Evolutionary conservation across 2,797 vertebrate species (phyloP).

Genomic region (Streptopelia turtur): DNA sequence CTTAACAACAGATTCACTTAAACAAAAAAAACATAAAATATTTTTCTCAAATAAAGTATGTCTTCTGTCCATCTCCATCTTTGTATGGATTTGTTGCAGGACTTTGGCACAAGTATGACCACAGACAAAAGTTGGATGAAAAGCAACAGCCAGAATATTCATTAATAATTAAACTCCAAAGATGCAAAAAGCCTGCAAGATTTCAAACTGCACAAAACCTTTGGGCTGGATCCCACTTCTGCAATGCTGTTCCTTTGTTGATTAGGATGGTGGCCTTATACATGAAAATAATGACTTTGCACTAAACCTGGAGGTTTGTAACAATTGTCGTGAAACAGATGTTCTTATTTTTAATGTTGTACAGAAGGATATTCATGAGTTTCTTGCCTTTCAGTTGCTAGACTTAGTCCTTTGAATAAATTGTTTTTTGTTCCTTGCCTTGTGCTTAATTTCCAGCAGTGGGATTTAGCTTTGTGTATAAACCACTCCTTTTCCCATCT

Average conservation of each 20-base stretch:
- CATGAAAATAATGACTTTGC: constrained; percentile 9
- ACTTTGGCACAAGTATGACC: not conserved
- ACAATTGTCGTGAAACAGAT: constrained; percentile 39
- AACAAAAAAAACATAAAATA: not conserved
- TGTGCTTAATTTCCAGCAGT: not conserved
- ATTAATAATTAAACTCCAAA: not conserved
- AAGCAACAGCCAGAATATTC: not conserved
- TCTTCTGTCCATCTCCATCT: not conserved
- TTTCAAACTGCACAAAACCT: not conserved
- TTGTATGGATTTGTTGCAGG: not conserved
- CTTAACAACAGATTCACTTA: not conserved
- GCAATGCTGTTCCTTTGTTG: constrained; percentile 15
- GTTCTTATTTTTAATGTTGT: constrained; percentile 12
- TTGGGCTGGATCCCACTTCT: not conserved
- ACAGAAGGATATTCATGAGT: constrained; percentile 14
- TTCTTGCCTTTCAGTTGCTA: constrained; percentile 24
- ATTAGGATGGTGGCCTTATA: not conserved
- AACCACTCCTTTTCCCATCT: constrained; percentile 19
- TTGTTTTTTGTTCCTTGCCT: not conserved
- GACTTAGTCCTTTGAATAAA: constrained; percentile 21
- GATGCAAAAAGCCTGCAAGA: not conserved
- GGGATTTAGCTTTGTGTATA: constrained; percentile 34
- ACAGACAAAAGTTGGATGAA: not conserved
- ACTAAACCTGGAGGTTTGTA: not conserved
- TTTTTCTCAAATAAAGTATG: not conserved